phyloP scores from a whole-genome alignment of 1,140 invertebrate species.

The Megalonaias nervosa region DNA sequence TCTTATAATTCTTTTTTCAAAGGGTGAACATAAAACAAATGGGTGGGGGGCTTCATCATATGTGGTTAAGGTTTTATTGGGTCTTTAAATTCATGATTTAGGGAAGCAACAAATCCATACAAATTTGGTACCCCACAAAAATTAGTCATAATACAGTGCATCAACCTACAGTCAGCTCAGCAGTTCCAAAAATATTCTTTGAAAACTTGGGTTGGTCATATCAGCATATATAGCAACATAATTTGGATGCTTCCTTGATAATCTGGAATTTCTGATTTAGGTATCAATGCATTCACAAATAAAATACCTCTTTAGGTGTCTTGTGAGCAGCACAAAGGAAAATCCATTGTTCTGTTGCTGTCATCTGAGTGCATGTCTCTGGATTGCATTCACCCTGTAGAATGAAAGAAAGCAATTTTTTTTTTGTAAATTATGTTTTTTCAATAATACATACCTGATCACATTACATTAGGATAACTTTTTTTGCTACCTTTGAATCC shows the following conservation, averaged over 20 bases:
- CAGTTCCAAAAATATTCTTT: neutral
- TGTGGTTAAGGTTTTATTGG: too few relatives aligned
- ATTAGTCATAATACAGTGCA: neutral
- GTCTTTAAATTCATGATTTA: too few relatives aligned
- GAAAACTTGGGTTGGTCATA: neutral
- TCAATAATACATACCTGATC: too few relatives aligned
- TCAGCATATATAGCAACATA: neutral
- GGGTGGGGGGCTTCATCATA: too few relatives aligned
- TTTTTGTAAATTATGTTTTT: too few relatives aligned
- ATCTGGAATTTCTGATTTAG: neutral
- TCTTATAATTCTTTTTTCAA: too few relatives aligned
- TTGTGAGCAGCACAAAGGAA: slow-evolving; percentile 99
- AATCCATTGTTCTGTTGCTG: slow-evolving; percentile 99
- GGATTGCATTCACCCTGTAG: slow-evolving; percentile 96
- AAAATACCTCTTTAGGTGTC: slow-evolving; percentile 92
- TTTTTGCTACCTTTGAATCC: too few relatives aligned
- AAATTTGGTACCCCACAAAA: too few relatives aligned
- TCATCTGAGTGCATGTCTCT: slow-evolving; percentile 99
- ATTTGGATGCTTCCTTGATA: neutral
- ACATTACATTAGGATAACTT: too few relatives aligned
- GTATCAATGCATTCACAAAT: neutral
- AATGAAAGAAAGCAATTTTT: slow-evolving; percentile 1
- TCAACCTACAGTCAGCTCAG: neutral
- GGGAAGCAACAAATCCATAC: too few relatives aligned
- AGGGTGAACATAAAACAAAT: too few relatives aligned